These are phyloP conservation scores for Acanthurus leucopareius DNA, from an alignment of 2,797 vertebrate species.

Conservation along the genomic window DNA sequence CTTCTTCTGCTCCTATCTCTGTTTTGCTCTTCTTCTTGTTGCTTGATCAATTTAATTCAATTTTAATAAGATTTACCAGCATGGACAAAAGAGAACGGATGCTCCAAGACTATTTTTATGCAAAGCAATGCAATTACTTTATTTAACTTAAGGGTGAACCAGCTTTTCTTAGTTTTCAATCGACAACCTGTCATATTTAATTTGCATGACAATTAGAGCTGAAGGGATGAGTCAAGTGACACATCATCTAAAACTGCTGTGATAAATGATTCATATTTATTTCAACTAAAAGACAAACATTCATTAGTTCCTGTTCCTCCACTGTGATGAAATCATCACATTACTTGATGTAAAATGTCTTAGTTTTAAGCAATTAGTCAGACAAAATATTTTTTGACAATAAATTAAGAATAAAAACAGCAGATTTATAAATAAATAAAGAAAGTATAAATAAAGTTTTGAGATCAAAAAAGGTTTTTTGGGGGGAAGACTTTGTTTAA, in stretches of 20 bases:
- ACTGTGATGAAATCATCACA: too few relatives aligned
- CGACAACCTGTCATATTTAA: neutral
- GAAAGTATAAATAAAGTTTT: too few relatives aligned
- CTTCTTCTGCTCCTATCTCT: neutral
- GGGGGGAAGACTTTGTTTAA: too few relatives aligned
- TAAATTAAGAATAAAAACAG: too few relatives aligned
- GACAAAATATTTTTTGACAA: too few relatives aligned
- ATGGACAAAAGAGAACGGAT: neutral
- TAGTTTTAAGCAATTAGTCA: neutral
- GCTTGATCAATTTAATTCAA: constrained; percentile 30
- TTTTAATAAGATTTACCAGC: constrained; percentile 15
- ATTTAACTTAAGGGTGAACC: neutral
- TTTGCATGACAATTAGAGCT: neutral
- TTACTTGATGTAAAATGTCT: too few relatives aligned
- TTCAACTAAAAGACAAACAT: neutral
- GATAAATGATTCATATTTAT: neutral
- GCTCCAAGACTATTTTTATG: constrained; percentile 5
- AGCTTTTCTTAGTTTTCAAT: neutral
- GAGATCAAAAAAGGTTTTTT: too few relatives aligned
- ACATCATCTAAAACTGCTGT: neutral
- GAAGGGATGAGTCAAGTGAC: neutral
- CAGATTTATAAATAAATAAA: too few relatives aligned
- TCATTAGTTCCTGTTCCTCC: neutral
- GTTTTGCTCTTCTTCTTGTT: neutral
- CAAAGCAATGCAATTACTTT: neutral